Base-by-base conservation (phyloP, 2,113 vertebrate species). In the Pampusana beccarii region DNA sequence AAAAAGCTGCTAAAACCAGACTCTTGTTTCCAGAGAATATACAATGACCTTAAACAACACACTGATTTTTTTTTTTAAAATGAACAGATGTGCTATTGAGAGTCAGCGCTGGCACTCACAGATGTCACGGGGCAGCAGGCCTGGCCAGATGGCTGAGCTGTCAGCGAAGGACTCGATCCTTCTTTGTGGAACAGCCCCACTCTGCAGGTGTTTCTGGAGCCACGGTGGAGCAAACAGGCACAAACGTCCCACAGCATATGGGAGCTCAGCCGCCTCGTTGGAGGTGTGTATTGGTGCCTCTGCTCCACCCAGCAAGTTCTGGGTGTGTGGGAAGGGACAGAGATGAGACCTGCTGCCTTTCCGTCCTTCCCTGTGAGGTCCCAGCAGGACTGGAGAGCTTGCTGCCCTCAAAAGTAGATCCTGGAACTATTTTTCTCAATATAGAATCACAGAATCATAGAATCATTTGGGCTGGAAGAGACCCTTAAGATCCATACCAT, bases 61-160 rank as follows among this genome's bases (percentile, higher is more conserved):
- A 11, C 6, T 26, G 73, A 24, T 79, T 48, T 69, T 9, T 73
- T 46, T 50, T 48, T 40, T 48, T 40, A 4, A 38, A 42, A 81
- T 28, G 25, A 96, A 84, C 96, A 97, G 95, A 94, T 93, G 95
- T 95, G 96, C 77, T 74, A 18, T 13, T 60, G 86, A 86, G 90
- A 94, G 64, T 34, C 67, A 77, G 95, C 87, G 83, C 92, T 85
- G 83, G 86, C 80, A 79, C 26, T 33, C 88, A 79, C 93, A 94
- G 95, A 93, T 94, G 93, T 70, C 84, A 92, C 31, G 15, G 92
- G 87, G 77, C 89, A 94, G 73, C 20, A 46, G 83, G 79, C 70
- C 74, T 79, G 31, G 71, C 93, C 88, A 90, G 87, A 95, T 94
- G 96, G 90, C 51, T 54, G 87, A 91, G 87, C 82, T 93, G 79